Percentiles rank a stretch among this genome's conserved stretches.
Evolutionary conservation across 2,888 invertebrate species (phyloP).

Genomic region (Rhorus exstirpatorius): DNA sequence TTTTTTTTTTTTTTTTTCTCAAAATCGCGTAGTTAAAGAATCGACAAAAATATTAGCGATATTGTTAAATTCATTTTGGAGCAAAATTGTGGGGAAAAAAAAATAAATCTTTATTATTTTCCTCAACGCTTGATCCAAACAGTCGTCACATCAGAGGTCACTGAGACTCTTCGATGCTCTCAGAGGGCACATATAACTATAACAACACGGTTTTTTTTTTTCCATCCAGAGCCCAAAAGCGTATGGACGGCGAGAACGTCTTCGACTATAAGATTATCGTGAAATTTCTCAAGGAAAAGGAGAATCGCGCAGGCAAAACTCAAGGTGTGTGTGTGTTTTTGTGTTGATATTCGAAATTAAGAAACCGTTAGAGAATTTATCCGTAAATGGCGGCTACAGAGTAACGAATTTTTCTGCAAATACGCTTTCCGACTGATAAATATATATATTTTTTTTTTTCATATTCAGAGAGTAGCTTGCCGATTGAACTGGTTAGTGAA

Average conservation of each 20-base stretch:
- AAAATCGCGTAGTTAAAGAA: neutral
- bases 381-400: conserved; percentile 15
- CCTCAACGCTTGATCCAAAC: neutral
- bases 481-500: conserved; percentile 76
- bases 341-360: conserved; percentile 28
- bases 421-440: neutral
- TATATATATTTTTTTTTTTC: conserved; percentile 14
- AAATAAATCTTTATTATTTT: neutral
- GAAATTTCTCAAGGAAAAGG: conserved; percentile 84
- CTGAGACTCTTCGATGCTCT: neutral
- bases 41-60: neutral
- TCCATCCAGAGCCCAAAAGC: conserved; percentile 91
- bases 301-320: conserved; percentile 75
- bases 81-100: neutral
- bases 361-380: conserved; percentile 21
- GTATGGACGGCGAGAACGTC: conserved; percentile 94
- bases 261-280: conserved; percentile 91
- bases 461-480: conserved; percentile 60
- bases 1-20: neutral
- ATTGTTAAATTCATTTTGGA: neutral
- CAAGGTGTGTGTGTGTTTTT: conserved; percentile 77
- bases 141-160: conserved; percentile 57
- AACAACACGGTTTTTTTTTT: conserved; percentile 71
- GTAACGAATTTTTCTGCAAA: conserved; percentile 1
- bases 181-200: conserved; percentile 24